Evolutionary conservation across 2,888 invertebrate species (phyloP), one percentile per base, ranked within the genome.

Genomic region (Clitarchus hookeri): DNA sequence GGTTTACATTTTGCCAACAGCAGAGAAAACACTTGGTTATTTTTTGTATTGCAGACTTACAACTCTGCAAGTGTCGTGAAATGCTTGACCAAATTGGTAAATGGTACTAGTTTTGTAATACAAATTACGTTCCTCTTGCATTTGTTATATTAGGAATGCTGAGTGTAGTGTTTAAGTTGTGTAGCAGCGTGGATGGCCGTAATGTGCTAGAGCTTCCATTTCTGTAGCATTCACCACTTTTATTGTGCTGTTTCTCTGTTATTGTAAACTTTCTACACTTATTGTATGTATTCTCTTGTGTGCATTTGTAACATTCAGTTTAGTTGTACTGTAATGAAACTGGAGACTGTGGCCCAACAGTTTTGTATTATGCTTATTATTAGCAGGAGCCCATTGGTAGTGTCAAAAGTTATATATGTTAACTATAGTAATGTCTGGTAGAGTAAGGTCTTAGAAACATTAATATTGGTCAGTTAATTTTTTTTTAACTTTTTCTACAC

Each of bases 291-390:
- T 44, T 88, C 83, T 83, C 86, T 44, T 82, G 79, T 88, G 84
- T 88, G 88, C 94, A 91, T 96, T 96, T 90, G n/a, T 65, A 65
- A 65, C n/a, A 65, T 19, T 65, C 16, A 65, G 23, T 65, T 65
- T 65, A 65, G 36, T 65, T 65, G 8, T 65, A 65, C 65, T 65
- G 1, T n/a, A 65, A 65, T 65, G 65, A 65, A 65, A 65, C 65
- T 65, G 65, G 65, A 65, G 65, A 65, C 65, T 65, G 65, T 65
- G 65, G 65, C 65, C 23, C 65, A 65, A 65, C 16, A 65, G 65
- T 65, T 65, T 65, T 65, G 65, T 65, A 65, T 65, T 65, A 65
- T 23, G 65, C 65, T 65, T 65, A 65, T 23, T 48, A 8, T 8
- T 48, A 48, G 48, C 48, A 16, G 48, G 8, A 48, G 2, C 1